A percentile compares a stretch with the other conserved stretches of the same genome.
Conservation (phyloP, 2,888 invertebrate species). For the Orthonevra nobilis region DNA sequence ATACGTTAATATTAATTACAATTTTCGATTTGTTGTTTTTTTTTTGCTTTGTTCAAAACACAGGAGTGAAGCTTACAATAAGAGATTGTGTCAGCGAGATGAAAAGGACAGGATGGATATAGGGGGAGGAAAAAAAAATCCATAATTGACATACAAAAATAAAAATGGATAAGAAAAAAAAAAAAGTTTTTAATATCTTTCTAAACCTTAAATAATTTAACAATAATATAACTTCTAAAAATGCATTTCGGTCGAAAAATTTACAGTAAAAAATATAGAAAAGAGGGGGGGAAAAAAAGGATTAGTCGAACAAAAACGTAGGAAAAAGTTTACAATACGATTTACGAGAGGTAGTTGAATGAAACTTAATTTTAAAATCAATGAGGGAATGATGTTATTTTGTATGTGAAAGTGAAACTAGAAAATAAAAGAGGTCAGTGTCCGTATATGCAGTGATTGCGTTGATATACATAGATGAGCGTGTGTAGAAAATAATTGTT, state of each 20-base stretch:
- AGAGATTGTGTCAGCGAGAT: conserved; percentile 18
- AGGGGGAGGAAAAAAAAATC: conserved; percentile 23
- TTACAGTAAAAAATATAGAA: conserved; percentile 33
- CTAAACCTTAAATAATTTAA: conserved; percentile 64
- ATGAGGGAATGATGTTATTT: conserved; percentile 10
- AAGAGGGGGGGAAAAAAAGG: not conserved
- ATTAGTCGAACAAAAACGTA: not conserved
- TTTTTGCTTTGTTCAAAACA: conserved; percentile 14
- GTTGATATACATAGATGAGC: conserved; percentile 47
- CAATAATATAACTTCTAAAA: conserved; percentile 38
- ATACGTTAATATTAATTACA: conserved; percentile 67
- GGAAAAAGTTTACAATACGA: not conserved
- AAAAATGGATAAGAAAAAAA: conserved; percentile 29
- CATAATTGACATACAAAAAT: conserved; percentile 24
- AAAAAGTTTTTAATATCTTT: conserved; percentile 47
- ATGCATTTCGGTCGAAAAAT: conserved; percentile 58
- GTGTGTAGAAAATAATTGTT: conserved; percentile 49
- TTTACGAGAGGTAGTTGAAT: not conserved
- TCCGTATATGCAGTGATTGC: conserved; percentile 35
- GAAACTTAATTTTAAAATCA: no score
- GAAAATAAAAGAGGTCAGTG: not conserved
- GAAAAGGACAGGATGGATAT: conserved; percentile 1
- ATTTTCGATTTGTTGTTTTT: conserved; percentile 41
- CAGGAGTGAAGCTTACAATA: conserved; percentile 54
- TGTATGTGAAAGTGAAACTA: not conserved